Conservation (phyloP, 2,113 vertebrate genomes). For the Andinoacara biseriatus region DNA sequence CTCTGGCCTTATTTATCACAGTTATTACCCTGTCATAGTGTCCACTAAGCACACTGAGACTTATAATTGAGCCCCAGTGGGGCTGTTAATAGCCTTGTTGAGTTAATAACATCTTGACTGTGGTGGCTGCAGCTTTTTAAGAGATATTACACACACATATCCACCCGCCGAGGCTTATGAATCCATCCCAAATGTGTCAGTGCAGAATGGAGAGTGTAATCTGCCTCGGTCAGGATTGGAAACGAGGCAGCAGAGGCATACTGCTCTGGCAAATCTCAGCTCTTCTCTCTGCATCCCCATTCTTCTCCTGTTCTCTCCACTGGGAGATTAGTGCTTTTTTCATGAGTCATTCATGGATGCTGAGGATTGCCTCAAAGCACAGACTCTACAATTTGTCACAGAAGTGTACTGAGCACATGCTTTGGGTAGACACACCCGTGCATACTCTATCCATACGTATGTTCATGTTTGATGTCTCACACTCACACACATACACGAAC, state of each 20-base stretch:
- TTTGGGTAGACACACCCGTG: neutral
- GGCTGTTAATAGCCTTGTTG: slow-evolving; percentile 59
- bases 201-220: slow-evolving; percentile 56
- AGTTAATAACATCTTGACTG: slow-evolving; percentile 56
- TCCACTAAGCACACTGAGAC: slow-evolving; percentile 56
- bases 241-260: slow-evolving; percentile 38
- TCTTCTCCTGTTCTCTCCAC: slow-evolving; percentile 34
- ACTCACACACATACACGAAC: neutral
- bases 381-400: slow-evolving; percentile 48
- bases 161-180: slow-evolving; percentile 54
- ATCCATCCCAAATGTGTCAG: slow-evolving; percentile 69
- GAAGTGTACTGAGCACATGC: slow-evolving; percentile 42
- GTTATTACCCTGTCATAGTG: slow-evolving; percentile 60
- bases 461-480: neutral
- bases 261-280: slow-evolving; percentile 58
- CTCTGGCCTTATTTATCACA: slow-evolving; percentile 44
- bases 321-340: slow-evolving; percentile 67
- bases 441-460: slow-evolving; percentile 3
- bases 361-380: slow-evolving; percentile 56
- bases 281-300: slow-evolving; percentile 42
- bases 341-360: slow-evolving; percentile 69
- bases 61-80: slow-evolving; percentile 61
- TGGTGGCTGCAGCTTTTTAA: slow-evolving; percentile 46
- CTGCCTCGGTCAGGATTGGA: slow-evolving; percentile 69
- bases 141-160: slow-evolving; percentile 27